Conservation (phyloP, 2,888 invertebrate species). For the Scaptomyza reducta region DNA sequence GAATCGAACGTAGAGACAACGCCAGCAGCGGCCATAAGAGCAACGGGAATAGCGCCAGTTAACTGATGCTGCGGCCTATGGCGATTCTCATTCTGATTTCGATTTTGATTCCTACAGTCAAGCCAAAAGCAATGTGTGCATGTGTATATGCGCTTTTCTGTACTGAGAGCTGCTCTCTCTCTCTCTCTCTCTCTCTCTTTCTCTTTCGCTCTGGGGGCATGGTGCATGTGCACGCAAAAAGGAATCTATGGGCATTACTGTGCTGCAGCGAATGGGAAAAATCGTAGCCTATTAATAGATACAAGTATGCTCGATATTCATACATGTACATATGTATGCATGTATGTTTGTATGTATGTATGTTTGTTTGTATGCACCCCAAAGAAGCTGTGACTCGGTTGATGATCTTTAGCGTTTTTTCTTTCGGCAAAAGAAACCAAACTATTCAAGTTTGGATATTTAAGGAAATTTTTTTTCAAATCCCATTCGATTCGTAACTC, state of each 20-base stretch:
- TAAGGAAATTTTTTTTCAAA: too few relatives aligned
- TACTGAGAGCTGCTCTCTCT: conserved; percentile 11
- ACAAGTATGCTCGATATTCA: conserved; percentile 46
- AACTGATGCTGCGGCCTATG: conserved; percentile 59
- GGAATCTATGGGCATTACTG: conserved; percentile 63
- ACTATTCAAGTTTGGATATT: conserved; percentile 17
- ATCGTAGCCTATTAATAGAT: conserved; percentile 75
- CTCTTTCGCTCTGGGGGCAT: conserved; percentile 20
- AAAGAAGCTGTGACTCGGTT: conserved; percentile 58
- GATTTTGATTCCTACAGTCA: conserved; percentile 45
- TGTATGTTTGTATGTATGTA: conserved; percentile 7
- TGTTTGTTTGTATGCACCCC: conserved; percentile 42
- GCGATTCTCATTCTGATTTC: conserved; percentile 47
- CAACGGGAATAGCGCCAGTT: conserved; percentile 52
- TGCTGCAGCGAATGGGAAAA: conserved; percentile 63
- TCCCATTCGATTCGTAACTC: too few relatives aligned
- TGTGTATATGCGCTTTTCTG: conserved; percentile 6
- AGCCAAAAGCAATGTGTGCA: conserved; percentile 39
- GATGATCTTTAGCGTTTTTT: conserved; percentile 52
- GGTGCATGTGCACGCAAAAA: conserved; percentile 38
- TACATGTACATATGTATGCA: conserved; percentile 6
- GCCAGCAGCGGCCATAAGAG: conserved; percentile 31
- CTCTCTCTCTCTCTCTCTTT: background rate
- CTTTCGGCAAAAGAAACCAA: conserved; percentile 11
- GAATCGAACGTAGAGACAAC: conserved; percentile 64